Base-by-base conservation (phyloP, 2,797 vertebrate species). In the Microctenopoma stevenorrisi region DNA sequence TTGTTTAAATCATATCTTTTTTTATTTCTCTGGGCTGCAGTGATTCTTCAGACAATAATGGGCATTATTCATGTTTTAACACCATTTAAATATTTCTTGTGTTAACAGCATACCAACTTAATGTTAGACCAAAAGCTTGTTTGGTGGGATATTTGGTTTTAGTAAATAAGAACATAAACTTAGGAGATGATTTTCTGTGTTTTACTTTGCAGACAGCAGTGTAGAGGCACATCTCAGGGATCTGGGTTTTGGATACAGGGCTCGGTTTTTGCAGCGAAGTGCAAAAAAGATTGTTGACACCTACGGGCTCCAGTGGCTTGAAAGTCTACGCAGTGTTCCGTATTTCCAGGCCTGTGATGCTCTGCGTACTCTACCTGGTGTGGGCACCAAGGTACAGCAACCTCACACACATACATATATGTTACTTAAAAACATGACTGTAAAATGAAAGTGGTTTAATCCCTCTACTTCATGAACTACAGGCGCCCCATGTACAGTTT, bases 181-280 rank as follows among this genome's bases (percentile, higher is more conserved):
- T 33, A 30, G 2, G 5, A 30, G 4, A 22, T 22, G 2, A 22
- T 68, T 69, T 53, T 48, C n/a, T 72, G 12, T 38, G 40, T 25
- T 79, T 0, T 65, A n/a, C 16, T 54, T 76, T 49, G 12, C 87
- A 99, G 98, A 94, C 5, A 66, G 70, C 16, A 89, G 90, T 0
- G 92, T 95, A 0, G 96, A 98, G 83, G 84, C 85, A 4, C 68
- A 68, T 62, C 94, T 99, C 74, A 93, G 95, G 70, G 94, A 94
- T 3, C 92, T 98, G 52, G 95, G 97, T 40, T 97, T 99, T 44
- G 98, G 98, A 4, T 99, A 99, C 91, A 94, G 98, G 47, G 97
- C 98, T 48, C 94, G 88, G 62, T 99, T 95, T 12, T 85, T 99
- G 65, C 95, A 93, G 10, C 92, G 95, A 81, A 97, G 94, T 0